phyloP scores from a whole-genome alignment of 1,140 invertebrate species.

The Orius insidiosus region DNA sequence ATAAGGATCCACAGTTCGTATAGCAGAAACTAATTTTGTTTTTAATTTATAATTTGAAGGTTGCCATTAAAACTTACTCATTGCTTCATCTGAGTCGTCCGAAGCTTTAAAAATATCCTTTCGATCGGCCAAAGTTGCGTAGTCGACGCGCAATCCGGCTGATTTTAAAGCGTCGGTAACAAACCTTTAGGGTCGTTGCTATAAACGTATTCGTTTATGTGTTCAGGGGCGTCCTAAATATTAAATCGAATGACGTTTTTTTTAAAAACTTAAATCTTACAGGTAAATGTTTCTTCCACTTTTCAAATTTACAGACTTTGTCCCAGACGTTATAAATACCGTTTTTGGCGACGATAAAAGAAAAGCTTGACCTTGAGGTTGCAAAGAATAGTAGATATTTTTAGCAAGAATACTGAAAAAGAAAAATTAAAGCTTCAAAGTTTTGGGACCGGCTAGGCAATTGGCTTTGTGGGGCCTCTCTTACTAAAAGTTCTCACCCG shows the following conservation, averaged over 20 bases:
- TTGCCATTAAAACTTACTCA: too few species aligned
- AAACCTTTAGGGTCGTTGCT: not conserved
- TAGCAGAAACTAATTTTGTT: not conserved
- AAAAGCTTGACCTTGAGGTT: conserved; percentile 8
- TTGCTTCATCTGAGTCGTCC: not conserved
- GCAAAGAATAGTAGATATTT: conserved; percentile 2
- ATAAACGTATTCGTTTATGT: conserved; percentile 9
- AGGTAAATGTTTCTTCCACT: conserved; percentile 4
- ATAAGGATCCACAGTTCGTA: conserved; percentile 10
- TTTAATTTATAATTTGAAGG: too few species aligned
- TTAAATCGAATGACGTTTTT: too few species aligned
- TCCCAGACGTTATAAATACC: conserved; percentile 11
- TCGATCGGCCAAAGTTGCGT: not conserved
- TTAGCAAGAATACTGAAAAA: not conserved
- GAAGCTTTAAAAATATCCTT: conserved; percentile 3
- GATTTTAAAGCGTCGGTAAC: not conserved
- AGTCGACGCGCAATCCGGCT: not conserved
- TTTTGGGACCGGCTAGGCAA: too few species aligned
- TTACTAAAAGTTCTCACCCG: too few species aligned
- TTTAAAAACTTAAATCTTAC: too few species aligned
- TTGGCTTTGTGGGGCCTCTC: too few species aligned
- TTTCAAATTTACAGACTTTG: not conserved
- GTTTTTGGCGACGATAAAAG: conserved; percentile 5
- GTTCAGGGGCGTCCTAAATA: not conserved
- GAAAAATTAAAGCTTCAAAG: too few species aligned